Base-by-base conservation (phyloP, 2,113 vertebrate species). In the Garra rufa region DNA sequence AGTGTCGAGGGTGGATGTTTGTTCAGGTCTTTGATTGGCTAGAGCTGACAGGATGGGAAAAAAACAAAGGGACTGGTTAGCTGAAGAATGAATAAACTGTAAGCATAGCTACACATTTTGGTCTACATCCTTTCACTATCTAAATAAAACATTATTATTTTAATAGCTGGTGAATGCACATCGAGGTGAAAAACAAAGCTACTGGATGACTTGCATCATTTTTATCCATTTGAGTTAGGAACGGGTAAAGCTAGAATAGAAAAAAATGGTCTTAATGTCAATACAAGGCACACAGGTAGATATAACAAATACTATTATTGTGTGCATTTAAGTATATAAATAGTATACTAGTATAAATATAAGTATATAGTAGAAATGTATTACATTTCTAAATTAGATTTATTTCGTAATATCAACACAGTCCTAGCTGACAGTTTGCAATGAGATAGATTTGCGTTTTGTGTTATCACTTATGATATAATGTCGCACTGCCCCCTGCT, bases 401-500 rank as follows among this genome's bases (percentile, higher is more conserved):
- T 9, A 34, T 69, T 15, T 19, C 17, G 1, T 38, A 41, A 61
- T 61, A 3, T 9, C 21, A 63, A 70, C 38, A 10, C 34, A 69
- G 41, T 70, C 19, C 19, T 41, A 76, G n/a, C 2, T 6, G 21
- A 21, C 10, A 55, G 9, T 2, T 55, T 52, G 24, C 28, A 34
- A 34, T 52, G 48, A 55, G 63, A 59, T 11, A 3, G 30, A 9
- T 44, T 57, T 82, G 28, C 34, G 15, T 24, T 10, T 50, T 50
- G 5, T 15, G 14, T 50, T 17, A 44, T 46, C 71, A 28, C 44
- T 19, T 13, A 28, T 48, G 75, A 57, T 57, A n/a, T 73, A 63
- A 63, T 74, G 10, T 15, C 44, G 34, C 28, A 87, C 86, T 50
- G 89, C 89, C 92, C 80, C 85, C 92, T 91, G 78, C 84, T 90